Conservation (phyloP, 2,797 vertebrate genomes). For the Chelon auratus region DNA sequence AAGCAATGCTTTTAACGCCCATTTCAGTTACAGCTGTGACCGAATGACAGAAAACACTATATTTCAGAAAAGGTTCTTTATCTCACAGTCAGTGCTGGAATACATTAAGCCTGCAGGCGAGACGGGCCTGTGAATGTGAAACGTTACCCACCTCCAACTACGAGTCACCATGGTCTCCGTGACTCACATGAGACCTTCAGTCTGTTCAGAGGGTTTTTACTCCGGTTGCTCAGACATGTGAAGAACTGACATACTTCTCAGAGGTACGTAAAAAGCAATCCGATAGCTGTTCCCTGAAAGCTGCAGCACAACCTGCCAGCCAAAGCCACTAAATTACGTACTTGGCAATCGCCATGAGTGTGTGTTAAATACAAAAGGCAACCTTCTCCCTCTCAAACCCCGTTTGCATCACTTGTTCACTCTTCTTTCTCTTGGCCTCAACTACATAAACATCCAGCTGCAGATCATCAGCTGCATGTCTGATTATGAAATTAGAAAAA, state of each 20-base stretch:
- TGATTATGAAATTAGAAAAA: conserved; percentile 58
- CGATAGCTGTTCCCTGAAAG: conserved; percentile 46
- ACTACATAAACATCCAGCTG: conserved; percentile 64
- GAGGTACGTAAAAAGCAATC: conserved; percentile 52
- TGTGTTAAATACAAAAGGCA: conserved; percentile 63
- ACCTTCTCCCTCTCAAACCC: neutral
- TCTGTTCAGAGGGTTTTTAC: conserved; percentile 30
- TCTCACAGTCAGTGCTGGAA: conserved; percentile 21
- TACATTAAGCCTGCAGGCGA: conserved; percentile 19
- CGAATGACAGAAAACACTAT: neutral
- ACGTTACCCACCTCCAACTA: conserved; percentile 17
- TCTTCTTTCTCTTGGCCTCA: conserved; percentile 12
- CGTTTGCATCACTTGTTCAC: conserved; percentile 32
- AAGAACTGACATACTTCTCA: conserved; percentile 48
- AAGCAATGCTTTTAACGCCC: neutral
- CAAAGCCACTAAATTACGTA: conserved; percentile 60
- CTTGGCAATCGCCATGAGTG: conserved; percentile 65
- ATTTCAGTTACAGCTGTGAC: neutral
- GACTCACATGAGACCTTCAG: conserved; percentile 18
- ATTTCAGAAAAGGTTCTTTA: neutral
- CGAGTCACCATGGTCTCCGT: neutral
- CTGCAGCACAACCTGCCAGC: conserved; percentile 29
- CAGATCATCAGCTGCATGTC: conserved; percentile 31
- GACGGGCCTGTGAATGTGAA: conserved; percentile 20
- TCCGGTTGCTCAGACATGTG: conserved; percentile 26